Evolutionary conservation across 1,140 invertebrate genomes (phyloP).

Genomic region (Lanistes nyassanus): DNA sequence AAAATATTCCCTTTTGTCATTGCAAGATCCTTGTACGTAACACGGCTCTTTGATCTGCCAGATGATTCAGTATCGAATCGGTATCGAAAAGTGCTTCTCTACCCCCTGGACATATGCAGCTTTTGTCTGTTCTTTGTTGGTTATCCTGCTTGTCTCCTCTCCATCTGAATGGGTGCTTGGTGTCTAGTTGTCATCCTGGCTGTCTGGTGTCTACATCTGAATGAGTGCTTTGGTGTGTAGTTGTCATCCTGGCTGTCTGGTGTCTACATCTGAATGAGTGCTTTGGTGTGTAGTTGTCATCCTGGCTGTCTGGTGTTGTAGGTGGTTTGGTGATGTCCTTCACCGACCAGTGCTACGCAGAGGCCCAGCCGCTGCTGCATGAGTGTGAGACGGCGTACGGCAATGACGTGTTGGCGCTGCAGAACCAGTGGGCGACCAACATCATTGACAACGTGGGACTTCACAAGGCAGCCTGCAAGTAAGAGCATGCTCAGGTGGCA

Average conservation of each 20-base stretch:
- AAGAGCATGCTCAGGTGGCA: not conserved
- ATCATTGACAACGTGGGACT: slow-evolving; percentile 7
- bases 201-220: too few species aligned
- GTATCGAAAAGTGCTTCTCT: too few species aligned
- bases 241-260: not conserved
- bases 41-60: too few species aligned
- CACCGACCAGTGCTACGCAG: slow-evolving; percentile 8
- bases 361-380: slow-evolving; percentile 11
- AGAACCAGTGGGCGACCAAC: not conserved
- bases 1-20: too few species aligned
- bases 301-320: not conserved
- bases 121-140: too few species aligned
- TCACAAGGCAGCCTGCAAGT: slow-evolving; percentile 17
- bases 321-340: slow-evolving; percentile 15
- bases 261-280: not conserved
- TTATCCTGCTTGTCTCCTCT: too few species aligned
- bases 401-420: not conserved
- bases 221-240: not conserved
- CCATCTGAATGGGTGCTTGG: not conserved
- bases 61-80: too few species aligned
- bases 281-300: not conserved
- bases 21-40: too few species aligned
- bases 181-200: too few species aligned
- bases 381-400: slow-evolving; percentile 21
- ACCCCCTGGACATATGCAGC: too few species aligned